These are phyloP conservation scores for Cheilosia vernalis DNA, from an alignment of 2,888 invertebrate genomes.

Conservation along the genomic window DNA sequence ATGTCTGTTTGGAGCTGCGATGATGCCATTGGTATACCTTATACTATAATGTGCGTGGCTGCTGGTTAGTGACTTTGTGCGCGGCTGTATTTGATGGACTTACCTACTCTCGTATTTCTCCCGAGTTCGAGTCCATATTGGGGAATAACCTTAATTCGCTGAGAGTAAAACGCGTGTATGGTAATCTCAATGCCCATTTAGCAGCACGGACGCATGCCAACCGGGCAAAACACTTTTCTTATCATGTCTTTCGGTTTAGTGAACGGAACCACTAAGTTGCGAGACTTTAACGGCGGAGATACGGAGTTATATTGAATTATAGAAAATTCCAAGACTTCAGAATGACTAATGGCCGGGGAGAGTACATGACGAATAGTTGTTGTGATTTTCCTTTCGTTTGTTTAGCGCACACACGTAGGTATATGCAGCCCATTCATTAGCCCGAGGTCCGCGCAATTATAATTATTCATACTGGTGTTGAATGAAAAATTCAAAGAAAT, in stretches of 20 bases:
- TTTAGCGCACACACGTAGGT: neutral
- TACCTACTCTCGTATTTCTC: conserved; percentile 24
- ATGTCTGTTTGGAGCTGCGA: conserved; percentile 17
- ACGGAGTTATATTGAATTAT: conserved; percentile 18
- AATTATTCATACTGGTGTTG: conserved; percentile 24
- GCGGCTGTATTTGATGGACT: conserved; percentile 21
- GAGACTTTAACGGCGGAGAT: conserved; percentile 2
- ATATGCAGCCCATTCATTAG: conserved; percentile 1
- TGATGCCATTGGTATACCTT: conserved; percentile 45
- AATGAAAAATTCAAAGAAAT: conserved; percentile 10
- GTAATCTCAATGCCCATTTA: conserved; percentile 27
- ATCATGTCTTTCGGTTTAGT: neutral
- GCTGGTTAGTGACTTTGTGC: conserved; percentile 24
- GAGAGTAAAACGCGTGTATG: conserved; percentile 26
- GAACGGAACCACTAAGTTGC: neutral
- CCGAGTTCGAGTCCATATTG: conserved; percentile 37
- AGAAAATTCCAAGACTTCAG: conserved; percentile 15
- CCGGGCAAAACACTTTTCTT: conserved; percentile 23
- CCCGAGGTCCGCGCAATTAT: neutral
- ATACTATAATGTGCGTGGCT: neutral
- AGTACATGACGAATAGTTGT: conserved; percentile 7
- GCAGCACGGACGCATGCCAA: conserved; percentile 17
- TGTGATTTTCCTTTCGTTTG: conserved; percentile 20
- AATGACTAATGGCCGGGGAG: conserved; percentile 6
- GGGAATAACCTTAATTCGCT: conserved; percentile 42